Percentiles rank a stretch among this genome's conserved stretches.
Evolutionary conservation across 2,113 vertebrate genomes (phyloP).

Genomic region (Pelmatolapia mariae): DNA sequence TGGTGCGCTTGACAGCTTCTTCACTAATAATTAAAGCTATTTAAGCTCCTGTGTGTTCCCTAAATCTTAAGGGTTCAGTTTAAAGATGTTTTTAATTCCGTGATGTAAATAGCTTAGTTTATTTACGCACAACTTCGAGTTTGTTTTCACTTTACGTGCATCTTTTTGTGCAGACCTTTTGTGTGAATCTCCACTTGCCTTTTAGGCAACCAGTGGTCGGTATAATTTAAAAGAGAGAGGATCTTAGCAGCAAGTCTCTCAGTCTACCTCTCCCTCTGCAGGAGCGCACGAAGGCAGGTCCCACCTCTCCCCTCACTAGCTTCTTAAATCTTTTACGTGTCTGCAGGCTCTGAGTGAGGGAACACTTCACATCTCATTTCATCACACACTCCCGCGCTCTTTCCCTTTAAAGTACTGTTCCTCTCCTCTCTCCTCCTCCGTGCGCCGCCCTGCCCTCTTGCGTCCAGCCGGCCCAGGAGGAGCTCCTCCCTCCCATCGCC

Average conservation of each 20-base stretch:
- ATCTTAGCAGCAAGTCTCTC: conserved; percentile 21
- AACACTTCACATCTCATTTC: conserved; percentile 72
- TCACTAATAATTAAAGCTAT: background rate
- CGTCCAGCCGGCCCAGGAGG: background rate
- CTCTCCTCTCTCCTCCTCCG: background rate
- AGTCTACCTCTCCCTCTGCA: background rate
- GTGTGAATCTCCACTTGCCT: background rate
- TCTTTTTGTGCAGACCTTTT: background rate
- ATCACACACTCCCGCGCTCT: conserved; percentile 50
- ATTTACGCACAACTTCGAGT: background rate
- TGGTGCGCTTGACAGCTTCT: background rate
- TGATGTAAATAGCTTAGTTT: background rate
- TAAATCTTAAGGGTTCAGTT: background rate
- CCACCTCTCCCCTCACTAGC: conserved; percentile 30
- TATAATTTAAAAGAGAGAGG: conserved; percentile 47
- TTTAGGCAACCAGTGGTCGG: background rate
- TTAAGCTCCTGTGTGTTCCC: background rate
- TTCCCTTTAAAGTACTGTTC: conserved; percentile 26
- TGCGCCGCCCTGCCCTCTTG: conserved; percentile 23
- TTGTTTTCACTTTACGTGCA: background rate
- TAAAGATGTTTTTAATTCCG: background rate
- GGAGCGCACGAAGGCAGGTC: background rate
- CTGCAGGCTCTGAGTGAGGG: conserved; percentile 27
- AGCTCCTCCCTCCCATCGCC: conserved; percentile 10
- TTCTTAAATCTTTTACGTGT: conserved; percentile 71